Evolutionary conservation across 2,888 invertebrate genomes (phyloP).

Genomic region (Acrobasis repandana): DNA sequence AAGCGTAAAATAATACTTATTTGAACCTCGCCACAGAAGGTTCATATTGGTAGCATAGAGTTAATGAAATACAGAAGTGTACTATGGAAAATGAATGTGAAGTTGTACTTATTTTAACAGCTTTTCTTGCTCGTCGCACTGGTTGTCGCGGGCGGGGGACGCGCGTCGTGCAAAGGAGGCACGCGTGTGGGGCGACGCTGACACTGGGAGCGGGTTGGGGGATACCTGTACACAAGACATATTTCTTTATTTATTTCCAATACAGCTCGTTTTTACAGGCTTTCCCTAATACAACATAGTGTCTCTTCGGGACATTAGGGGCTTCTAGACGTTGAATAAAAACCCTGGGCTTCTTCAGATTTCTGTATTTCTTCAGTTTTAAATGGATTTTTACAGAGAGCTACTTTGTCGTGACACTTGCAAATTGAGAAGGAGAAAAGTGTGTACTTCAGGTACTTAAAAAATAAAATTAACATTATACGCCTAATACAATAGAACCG

Average conservation of each 20-base stretch:
- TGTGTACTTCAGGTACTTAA: too few relatives aligned
- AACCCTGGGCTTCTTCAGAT: too few relatives aligned
- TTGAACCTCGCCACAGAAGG: background rate
- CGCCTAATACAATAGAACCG: too few relatives aligned
- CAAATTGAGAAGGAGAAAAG: too few relatives aligned
- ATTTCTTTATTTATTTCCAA: background rate
- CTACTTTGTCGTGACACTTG: too few relatives aligned
- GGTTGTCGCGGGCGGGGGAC: constrained; percentile 52
- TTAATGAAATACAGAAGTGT: background rate
- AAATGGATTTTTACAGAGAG: too few relatives aligned
- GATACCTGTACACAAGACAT: constrained; percentile 55
- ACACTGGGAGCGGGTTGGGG: constrained; percentile 61
- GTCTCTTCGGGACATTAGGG: too few relatives aligned
- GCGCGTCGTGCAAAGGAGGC: constrained; percentile 52
- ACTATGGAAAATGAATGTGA: background rate
- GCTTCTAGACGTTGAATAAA: too few relatives aligned
- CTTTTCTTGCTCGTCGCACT: constrained; percentile 65
- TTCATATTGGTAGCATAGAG: background rate
- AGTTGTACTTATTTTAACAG: constrained; percentile 49
- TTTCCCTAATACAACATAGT: too few relatives aligned
- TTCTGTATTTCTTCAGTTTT: too few relatives aligned
- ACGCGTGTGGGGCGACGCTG: constrained; percentile 59
- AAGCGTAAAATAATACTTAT: background rate
- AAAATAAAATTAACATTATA: too few relatives aligned
- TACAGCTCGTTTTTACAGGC: too few relatives aligned